phyloP scores from a whole-genome alignment of 2,113 vertebrate species.

The Junco hyemalis region DNA sequence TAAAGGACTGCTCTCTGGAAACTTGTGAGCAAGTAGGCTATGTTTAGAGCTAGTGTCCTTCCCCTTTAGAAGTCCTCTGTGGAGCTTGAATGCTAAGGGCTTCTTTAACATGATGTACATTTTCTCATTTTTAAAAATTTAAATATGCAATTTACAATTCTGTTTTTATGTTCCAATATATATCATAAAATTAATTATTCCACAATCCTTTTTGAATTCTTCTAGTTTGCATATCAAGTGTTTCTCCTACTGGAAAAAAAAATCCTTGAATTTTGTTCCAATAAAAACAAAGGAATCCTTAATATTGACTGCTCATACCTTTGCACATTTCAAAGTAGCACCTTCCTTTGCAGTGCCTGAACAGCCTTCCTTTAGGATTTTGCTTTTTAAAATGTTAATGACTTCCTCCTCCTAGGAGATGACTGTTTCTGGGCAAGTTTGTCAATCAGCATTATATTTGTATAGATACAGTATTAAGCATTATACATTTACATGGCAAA shows the following conservation, averaged over 20 bases:
- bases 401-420: slow-evolving; percentile 32
- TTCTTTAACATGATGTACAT: slow-evolving; percentile 6
- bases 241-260: not conserved
- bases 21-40: not conserved
- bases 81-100: not conserved
- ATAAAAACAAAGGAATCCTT: slow-evolving; percentile 54
- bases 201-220: slow-evolving; percentile 21
- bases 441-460: slow-evolving; percentile 61
- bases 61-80: not conserved
- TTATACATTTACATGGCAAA: slow-evolving; percentile 60
- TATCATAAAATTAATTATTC: slow-evolving; percentile 60
- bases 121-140: slow-evolving; percentile 23
- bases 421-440: slow-evolving; percentile 45
- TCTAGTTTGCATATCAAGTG: slow-evolving; percentile 58
- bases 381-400: slow-evolving; percentile 63
- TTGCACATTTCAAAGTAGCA: slow-evolving; percentile 32
- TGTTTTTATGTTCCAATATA: slow-evolving; percentile 27
- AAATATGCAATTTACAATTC: slow-evolving; percentile 56
- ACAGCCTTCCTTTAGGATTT: slow-evolving; percentile 30
- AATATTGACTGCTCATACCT: slow-evolving; percentile 46
- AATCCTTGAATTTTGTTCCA: slow-evolving; percentile 54
- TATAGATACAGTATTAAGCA: slow-evolving; percentile 50
- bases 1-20: not conserved
- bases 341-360: slow-evolving; percentile 19
- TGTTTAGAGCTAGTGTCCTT: slow-evolving; percentile 16